Base-by-base conservation (phyloP, 1,140 invertebrate species). In the Maconellicoccus hirsutus region DNA sequence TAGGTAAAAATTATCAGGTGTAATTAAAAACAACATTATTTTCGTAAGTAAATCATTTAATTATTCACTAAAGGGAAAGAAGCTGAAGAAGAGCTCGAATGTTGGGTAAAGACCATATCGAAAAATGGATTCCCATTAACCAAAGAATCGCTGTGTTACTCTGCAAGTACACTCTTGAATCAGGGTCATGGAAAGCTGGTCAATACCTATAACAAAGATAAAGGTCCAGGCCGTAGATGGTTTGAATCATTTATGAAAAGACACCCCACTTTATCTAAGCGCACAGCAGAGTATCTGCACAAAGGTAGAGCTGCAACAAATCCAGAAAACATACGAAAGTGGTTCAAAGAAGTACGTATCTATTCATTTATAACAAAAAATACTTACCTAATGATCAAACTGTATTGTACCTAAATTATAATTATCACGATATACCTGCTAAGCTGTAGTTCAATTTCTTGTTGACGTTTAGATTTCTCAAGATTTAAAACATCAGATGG, bases 211-310 rank as follows among this genome's bases (percentile, higher is more conserved):
- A 70, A 72, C 70, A 59, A 23, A 33, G 59, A 73, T 69, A 29
- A 19, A 59, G 59, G n/a, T n/a, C 73, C 71, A 26, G 71, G 71
- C 0, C n/a, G 70, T 38, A 70, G 59, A 26, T 73, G 71, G 73
- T 73, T 70, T 25, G 25, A 23, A 22, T 10, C 23, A 4, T 79
- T 78, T 74, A 66, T 78, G 39, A 42, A 69, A 12, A 69, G 78
- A 26, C 75, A 79, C 70, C 76, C 77, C 1, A 70, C 72, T 70
- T 66, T 78, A 39, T 73, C 73, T 25, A 33, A 21, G 25, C 25
- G 39, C n/a, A 1, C 25, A 10, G 8, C 70, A 16, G 70, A 70
- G 19, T 70, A 70, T 21, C 29, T 70, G 4, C 29, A 70, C 39
- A 70, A 70, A 39, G 70, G 19, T 7, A 23, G 38, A 42, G 38